These are phyloP conservation scores for Platyrinchus mystaceus DNA, from an alignment of 2,797 vertebrate genomes.

Conservation along the genomic window DNA sequence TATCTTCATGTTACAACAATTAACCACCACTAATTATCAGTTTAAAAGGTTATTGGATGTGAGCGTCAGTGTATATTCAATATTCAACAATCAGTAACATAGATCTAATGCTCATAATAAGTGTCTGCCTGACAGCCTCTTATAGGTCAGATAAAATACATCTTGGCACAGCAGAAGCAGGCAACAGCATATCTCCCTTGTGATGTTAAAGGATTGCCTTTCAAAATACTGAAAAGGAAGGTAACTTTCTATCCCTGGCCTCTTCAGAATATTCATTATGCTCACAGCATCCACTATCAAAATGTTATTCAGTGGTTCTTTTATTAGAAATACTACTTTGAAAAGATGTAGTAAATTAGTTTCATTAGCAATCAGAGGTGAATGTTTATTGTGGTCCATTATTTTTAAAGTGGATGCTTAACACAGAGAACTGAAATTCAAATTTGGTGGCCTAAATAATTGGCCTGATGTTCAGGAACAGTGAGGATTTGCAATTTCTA, in stretches of 20 bases:
- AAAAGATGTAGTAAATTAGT: conserved; percentile 59
- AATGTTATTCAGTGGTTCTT: conserved; percentile 49
- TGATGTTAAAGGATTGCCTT: conserved; percentile 25
- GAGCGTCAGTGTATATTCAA: conserved; percentile 38
- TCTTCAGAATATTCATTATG: conserved; percentile 60
- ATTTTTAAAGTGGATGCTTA: conserved; percentile 54
- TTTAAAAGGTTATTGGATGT: conserved; percentile 38
- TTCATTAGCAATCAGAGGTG: conserved; percentile 40
- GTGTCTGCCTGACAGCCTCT: conserved; percentile 28
- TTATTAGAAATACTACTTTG: conserved; percentile 51
- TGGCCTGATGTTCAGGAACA: neutral
- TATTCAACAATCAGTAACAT: conserved; percentile 36
- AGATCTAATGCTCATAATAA: conserved; percentile 49
- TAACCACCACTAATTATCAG: conserved; percentile 38
- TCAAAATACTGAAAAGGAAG: conserved; percentile 50
- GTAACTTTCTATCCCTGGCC: conserved; percentile 49
- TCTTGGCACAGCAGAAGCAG: neutral
- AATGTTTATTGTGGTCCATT: conserved; percentile 45
- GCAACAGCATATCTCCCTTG: neutral
- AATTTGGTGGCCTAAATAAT: conserved; percentile 20
- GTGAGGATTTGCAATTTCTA: neutral
- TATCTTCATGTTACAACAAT: conserved; percentile 18
- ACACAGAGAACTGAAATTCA: neutral
- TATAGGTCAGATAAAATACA: conserved; percentile 52
- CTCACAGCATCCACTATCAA: conserved; percentile 28